Percentiles rank a stretch among this genome's conserved stretches.
These are phyloP conservation scores for Hydrochoerus hydrochaeris DNA, from an alignment of 2,113 vertebrate species.

Conservation along the genomic window DNA sequence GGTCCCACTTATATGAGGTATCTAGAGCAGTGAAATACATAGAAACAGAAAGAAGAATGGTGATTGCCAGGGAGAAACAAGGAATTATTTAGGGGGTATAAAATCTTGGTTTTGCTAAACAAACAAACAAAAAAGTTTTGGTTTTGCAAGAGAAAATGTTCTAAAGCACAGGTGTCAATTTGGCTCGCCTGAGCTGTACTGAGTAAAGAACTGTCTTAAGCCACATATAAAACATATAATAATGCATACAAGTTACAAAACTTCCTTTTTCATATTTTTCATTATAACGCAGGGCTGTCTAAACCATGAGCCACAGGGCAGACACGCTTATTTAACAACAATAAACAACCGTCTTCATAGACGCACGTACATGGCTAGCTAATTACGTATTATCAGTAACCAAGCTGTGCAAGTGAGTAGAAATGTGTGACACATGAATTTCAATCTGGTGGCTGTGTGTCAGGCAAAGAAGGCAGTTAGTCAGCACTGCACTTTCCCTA, in stretches of 20 bases:
- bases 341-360: neutral
- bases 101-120: neutral
- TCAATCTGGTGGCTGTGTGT: neutral
- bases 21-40: neutral
- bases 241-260: neutral
- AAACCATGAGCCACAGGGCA: neutral
- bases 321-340: neutral
- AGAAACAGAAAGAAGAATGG: conserved; percentile 17
- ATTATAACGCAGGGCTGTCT: neutral
- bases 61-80: neutral
- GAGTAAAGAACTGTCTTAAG: neutral
- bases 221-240: neutral
- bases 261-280: neutral
- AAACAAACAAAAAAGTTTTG: neutral
- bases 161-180: neutral
- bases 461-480: neutral
- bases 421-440: neutral
- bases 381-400: neutral
- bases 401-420: neutral
- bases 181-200: neutral
- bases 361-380: neutral
- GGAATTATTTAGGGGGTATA: neutral
- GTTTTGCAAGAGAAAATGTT: neutral
- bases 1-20: neutral
- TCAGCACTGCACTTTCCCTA: neutral